A percentile compares a stretch with the other conserved stretches of the same genome.
Conservation (phyloP, 2,888 invertebrate genomes). For the Tachystola acroxantha region DNA sequence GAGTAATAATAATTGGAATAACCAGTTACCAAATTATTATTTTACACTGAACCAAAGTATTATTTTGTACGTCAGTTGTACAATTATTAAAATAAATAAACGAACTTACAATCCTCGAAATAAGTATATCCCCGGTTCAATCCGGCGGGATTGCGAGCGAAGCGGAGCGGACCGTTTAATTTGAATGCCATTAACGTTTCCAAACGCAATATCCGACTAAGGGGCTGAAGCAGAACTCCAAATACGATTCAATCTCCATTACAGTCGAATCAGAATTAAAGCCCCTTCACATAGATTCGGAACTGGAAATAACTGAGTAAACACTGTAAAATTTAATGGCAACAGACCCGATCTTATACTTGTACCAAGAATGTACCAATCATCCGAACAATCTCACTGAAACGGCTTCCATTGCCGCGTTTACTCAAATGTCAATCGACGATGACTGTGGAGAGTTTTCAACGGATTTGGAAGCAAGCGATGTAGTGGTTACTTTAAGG, state of each 20-base stretch:
- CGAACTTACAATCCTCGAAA: too few species aligned
- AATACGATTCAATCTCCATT: conserved; percentile 14
- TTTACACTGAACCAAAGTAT: too few species aligned
- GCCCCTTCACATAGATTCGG: conserved; percentile 30
- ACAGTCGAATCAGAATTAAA: conserved; percentile 22
- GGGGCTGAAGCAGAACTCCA: conserved; percentile 1
- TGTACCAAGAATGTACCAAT: conserved; percentile 6
- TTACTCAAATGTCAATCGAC: not conserved
- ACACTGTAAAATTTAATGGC: conserved; percentile 45
- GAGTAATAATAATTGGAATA: too few species aligned
- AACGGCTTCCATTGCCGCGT: conserved; percentile 1
- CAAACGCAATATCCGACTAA: conserved; percentile 3
- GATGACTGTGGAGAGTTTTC: conserved; percentile 2
- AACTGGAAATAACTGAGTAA: conserved; percentile 43
- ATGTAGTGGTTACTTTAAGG: not conserved
- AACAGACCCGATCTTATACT: conserved; percentile 20
- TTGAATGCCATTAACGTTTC: not conserved
- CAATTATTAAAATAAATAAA: too few species aligned
- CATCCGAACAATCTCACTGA: not conserved
- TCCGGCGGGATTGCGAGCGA: not conserved
- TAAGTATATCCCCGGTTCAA: too few species aligned
- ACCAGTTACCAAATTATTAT: too few species aligned
- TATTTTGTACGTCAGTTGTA: too few species aligned
- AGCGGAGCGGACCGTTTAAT: not conserved
- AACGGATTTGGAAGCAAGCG: conserved; percentile 9